phyloP scores from a whole-genome alignment of 1,140 invertebrate genomes.

The Lepidotrigona ventralis region DNA sequence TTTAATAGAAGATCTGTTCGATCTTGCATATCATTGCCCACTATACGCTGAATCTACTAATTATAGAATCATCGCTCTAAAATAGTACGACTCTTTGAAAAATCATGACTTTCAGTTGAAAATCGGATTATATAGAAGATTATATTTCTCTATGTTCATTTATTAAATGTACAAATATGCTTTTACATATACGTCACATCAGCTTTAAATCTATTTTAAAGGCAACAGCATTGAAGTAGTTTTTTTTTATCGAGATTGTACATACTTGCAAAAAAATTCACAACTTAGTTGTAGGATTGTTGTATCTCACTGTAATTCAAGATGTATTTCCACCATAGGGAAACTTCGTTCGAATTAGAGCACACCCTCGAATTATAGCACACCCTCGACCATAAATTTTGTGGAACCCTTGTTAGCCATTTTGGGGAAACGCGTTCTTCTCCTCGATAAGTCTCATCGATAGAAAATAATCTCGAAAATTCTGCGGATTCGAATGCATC shows the following conservation, averaged over 20 bases:
- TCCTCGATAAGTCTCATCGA: neutral
- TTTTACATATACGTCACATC: too few relatives aligned
- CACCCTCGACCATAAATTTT: neutral
- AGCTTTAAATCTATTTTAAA: too few relatives aligned
- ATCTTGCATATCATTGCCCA: slow-evolving; percentile 14
- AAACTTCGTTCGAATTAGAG: too few relatives aligned
- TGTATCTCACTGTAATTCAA: neutral
- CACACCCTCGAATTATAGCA: too few relatives aligned
- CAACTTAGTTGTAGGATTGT: neutral
- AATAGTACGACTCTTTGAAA: neutral
- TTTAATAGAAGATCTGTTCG: slow-evolving; percentile 38
- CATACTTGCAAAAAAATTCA: too few relatives aligned
- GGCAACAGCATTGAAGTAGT: too few relatives aligned
- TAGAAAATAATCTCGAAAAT: neutral
- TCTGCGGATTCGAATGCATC: neutral
- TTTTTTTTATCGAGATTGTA: too few relatives aligned
- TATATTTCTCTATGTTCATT: too few relatives aligned
- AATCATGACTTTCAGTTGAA: neutral
- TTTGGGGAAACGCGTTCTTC: neutral
- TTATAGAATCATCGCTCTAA: slow-evolving; percentile 29
- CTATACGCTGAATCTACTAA: slow-evolving; percentile 19
- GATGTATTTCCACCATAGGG: neutral
- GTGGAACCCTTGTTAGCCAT: neutral
- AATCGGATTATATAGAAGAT: neutral
- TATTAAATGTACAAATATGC: too few relatives aligned